A percentile compares a stretch with the other conserved stretches of the same genome.
phyloP scores from a whole-genome alignment of 2,113 vertebrate genomes.

The Vireo altiloquus region DNA sequence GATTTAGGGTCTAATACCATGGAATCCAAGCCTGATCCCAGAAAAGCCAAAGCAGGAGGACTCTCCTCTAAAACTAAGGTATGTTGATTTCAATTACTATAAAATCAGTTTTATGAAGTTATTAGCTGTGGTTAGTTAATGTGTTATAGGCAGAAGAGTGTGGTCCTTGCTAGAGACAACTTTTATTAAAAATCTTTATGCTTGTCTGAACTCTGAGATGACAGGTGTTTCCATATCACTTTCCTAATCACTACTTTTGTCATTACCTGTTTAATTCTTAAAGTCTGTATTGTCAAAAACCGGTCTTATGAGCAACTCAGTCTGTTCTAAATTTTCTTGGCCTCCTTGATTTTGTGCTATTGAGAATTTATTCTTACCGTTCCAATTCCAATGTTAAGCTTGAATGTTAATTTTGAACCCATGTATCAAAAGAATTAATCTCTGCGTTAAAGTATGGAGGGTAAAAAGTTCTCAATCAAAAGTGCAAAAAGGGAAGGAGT shows the following conservation, averaged over 20 bases:
- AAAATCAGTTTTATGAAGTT: neutral
- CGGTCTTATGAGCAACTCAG: neutral
- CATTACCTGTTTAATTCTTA: neutral
- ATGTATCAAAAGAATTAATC: neutral
- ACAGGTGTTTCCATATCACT: neutral
- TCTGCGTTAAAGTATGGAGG: neutral
- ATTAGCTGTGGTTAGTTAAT: neutral
- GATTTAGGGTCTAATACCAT: slow-evolving; percentile 68
- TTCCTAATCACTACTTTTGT: neutral
- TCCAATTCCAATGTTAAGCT: neutral
- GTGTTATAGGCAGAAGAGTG: neutral
- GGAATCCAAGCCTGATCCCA: slow-evolving; percentile 85
- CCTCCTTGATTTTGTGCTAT: neutral
- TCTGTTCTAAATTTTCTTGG: neutral
- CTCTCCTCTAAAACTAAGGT: slow-evolving; percentile 87
- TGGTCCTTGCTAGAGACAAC: neutral
- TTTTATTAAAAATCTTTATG: neutral
- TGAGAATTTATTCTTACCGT: neutral
- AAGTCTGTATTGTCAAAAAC: neutral
- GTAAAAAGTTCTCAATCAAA: neutral
- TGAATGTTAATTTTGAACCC: neutral
- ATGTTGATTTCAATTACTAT: neutral
- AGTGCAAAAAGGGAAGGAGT: neutral
- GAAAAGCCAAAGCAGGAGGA: slow-evolving; percentile 81
- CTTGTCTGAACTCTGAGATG: neutral